Base-by-base conservation (phyloP, 2,797 vertebrate genomes). In the Zenarchopterus dispar region DNA sequence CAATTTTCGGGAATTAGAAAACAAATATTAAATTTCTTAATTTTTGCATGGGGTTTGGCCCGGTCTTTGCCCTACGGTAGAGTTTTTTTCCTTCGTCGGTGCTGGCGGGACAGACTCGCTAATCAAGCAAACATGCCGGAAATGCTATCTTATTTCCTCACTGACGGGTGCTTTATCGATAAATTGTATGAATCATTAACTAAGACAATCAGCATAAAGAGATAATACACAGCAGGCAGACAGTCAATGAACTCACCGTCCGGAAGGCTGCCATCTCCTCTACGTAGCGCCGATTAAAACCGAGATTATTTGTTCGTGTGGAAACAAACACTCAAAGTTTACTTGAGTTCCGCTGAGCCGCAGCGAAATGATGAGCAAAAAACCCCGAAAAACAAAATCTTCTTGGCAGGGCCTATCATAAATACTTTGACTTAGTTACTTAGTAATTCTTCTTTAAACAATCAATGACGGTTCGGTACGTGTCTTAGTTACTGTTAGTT, bases 231-330 rank as follows among this genome's bases (percentile, higher is more conserved):
- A 8, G 33, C 42, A 62, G 54, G 58, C 51, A 66, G 48, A 56
- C 51, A 45, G 42, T 74, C 77, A 67, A 39, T 83, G 56, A 67
- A 93, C 93, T 93, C 88, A 94, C 93, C 89, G 85, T 81, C 62
- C 92, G 86, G 19, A 94, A 72, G 2, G 90, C 85, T 82, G 94
- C 94, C 94, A 94, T 94, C 67, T 76, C 85, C 77, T 64, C 75
- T 61, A 56, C 54, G 71, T 75, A 60, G 56, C 42, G 59, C 33
- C 0, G 75, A 85, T 62, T 46, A 56, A n/a, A n/a, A 22, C n/a
- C 31, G 8, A 43, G 45, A 24, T 64, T 69, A 55, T 43, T 22
- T 49, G 88, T 63, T 36, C 66, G 90, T 78, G 67, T 68, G 44
- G 77, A 70, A 86, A 73, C 77, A 76, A 70, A 41, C 5, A 33